Evolutionary conservation across 2,888 invertebrate genomes (phyloP), one percentile per base, ranked within the genome.

Genomic region (Tortricodes alternella): DNA sequence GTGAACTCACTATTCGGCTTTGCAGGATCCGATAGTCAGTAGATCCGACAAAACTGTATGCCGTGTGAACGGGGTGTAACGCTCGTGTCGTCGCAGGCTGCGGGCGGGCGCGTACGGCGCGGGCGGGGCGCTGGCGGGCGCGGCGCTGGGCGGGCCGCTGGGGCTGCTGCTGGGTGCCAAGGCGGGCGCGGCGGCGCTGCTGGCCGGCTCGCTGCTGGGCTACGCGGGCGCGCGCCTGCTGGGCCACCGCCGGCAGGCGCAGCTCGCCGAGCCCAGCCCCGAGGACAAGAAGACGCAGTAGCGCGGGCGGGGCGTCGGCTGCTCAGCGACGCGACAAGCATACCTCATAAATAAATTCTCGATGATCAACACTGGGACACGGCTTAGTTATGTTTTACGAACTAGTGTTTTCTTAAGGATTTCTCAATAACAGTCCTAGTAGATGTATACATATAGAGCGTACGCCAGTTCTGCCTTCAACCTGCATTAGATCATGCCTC

Each of bases 101-200:
- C 71, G 74, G 1, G 76, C 66, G 44, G 78, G 76, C 49, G 76
- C 76, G 57, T 66, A 64, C 64, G 70, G 78, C 27, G 70, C 62
- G 57, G 73, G 76, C 15, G 83, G 84, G 18, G 85, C 83, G 53
- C 67, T 66, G 60, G 63, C 66, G 55, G 85, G 85, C 37, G 81
- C 80, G 62, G 66, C 76, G 65, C 60, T 69, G 62, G 83, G 76
- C 8, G 85, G 85, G 0, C 86, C 86, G 3, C 68, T 77, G 60
- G 85, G 87, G 23, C 68, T 83, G 49, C 51, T 66, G 53, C 69
- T 77, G 62, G 85, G 85, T 44, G 80, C 74, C 58, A 80, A 85
- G 70, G 82, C 74, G 51, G 83, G 80, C 43, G 82, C 79, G 34
- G 76, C 77, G 27, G 79, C 77, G 3, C 73, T 76, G 29, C 72